Evolutionary conservation across 2,797 vertebrate genomes (phyloP).

Genomic region (Diceros bicornis): DNA sequence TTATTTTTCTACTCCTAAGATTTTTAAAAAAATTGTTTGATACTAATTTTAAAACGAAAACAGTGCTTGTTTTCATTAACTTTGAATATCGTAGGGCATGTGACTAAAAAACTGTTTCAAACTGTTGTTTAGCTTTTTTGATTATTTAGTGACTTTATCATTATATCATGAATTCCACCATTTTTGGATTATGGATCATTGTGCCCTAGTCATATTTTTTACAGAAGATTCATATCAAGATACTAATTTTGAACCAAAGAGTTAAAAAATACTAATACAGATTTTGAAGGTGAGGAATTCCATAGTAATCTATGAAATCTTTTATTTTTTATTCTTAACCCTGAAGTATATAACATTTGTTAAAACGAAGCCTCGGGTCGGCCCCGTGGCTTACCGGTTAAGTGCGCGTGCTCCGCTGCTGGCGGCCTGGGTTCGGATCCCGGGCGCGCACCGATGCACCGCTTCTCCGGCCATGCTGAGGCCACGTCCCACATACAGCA

Average conservation of each 20-base stretch:
- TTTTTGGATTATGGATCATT: slow-evolving; percentile 13
- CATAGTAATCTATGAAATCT: slow-evolving; percentile 2
- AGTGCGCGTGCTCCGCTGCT: too few relatives aligned
- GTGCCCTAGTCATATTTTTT: slow-evolving; percentile 24
- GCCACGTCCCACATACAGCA: too few relatives aligned
- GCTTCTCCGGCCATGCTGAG: too few relatives aligned
- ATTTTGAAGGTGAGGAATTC: slow-evolving; percentile 18
- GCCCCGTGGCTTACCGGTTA: too few relatives aligned
- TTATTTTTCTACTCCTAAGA: slow-evolving; percentile 7
- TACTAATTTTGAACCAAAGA: slow-evolving; percentile 28
- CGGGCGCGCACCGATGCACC: too few relatives aligned
- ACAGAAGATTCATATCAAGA: neutral
- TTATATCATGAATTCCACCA: neutral
- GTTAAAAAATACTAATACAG: slow-evolving; percentile 49
- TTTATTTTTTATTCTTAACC: neutral
- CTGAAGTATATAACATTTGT: slow-evolving; percentile 7
- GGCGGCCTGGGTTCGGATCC: too few relatives aligned
- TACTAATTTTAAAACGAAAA: slow-evolving; percentile 60
- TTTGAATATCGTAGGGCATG: neutral
- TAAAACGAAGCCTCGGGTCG: neutral
- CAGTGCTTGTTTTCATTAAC: slow-evolving; percentile 5
- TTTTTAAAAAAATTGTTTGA: slow-evolving; percentile 12
- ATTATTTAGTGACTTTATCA: slow-evolving; percentile 45
- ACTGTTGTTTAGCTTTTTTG: neutral
- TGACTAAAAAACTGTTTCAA: slow-evolving; percentile 7